Evolutionary conservation across 1,140 invertebrate species (phyloP).

Genomic region (Thrips palmi): DNA sequence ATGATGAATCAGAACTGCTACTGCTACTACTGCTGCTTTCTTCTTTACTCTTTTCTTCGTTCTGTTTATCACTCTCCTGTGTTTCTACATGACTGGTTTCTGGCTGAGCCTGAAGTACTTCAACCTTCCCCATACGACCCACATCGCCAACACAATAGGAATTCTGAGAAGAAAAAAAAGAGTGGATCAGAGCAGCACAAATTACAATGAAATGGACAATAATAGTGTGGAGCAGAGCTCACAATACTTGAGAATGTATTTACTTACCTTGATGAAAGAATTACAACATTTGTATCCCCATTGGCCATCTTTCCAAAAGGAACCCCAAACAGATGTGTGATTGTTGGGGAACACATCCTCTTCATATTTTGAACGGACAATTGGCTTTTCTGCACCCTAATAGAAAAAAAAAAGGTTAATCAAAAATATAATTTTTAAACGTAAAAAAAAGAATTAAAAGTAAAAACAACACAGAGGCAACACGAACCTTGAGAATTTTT

Average conservation of each 20-base stretch:
- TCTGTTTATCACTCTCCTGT: too few species aligned
- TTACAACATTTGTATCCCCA: conserved; percentile 98
- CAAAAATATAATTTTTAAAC: background rate
- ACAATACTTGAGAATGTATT: conserved; percentile 21
- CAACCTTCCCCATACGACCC: conserved; percentile 29
- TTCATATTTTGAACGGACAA: conserved; percentile 79
- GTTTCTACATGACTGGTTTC: too few species aligned
- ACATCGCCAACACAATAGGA: conserved; percentile 74
- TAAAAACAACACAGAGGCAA: conserved; percentile 2
- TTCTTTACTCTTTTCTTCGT: too few species aligned
- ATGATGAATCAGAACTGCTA: background rate
- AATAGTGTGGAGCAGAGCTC: background rate
- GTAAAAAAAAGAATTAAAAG: conserved; percentile 4
- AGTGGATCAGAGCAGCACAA: conserved; percentile 1
- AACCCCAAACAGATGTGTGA: conserved; percentile 89
- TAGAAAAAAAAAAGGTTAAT: conserved; percentile 14
- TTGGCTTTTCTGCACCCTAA: conserved; percentile 65
- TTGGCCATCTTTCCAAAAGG: conserved; percentile 74
- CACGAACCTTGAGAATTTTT: conserved; percentile 42
- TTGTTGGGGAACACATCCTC: conserved; percentile 89
- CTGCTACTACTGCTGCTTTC: background rate
- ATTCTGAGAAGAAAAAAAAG: conserved; percentile 31
- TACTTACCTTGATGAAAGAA: conserved; percentile 67
- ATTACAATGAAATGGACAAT: conserved; percentile 5
- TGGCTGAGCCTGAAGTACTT: too few species aligned